phyloP scores from a whole-genome alignment of 2,113 vertebrate species.

The Pimephales promelas region DNA sequence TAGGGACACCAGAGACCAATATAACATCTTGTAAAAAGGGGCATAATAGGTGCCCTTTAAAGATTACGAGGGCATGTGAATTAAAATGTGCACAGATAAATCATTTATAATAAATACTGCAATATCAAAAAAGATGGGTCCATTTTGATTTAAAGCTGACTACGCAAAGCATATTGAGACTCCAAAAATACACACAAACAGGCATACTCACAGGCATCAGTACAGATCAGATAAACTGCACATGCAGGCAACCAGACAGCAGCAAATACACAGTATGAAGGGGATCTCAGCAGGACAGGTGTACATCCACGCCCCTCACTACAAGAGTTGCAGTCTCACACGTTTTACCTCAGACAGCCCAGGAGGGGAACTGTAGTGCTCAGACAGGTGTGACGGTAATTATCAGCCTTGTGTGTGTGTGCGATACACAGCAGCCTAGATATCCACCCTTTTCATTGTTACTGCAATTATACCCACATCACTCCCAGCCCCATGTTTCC shows the following conservation, averaged over 20 bases:
- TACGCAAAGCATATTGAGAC: neutral
- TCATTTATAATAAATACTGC: no score
- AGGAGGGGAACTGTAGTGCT: slow-evolving; percentile 2
- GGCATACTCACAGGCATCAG: neutral
- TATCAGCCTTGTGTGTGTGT: slow-evolving; percentile 24
- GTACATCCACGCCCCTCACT: slow-evolving; percentile 6
- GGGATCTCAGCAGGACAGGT: slow-evolving; percentile 9
- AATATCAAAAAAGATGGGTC: no score
- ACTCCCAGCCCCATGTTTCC: neutral
- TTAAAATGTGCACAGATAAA: no score
- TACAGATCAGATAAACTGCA: neutral
- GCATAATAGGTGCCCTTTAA: no score
- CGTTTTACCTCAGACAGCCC: slow-evolving; percentile 3
- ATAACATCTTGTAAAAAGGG: no score
- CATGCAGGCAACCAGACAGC: neutral
- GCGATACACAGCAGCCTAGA: neutral
- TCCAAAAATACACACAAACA: neutral
- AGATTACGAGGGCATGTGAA: no score
- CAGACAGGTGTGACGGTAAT: slow-evolving; percentile 51
- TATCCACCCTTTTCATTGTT: neutral
- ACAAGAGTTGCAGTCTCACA: slow-evolving; percentile 1
- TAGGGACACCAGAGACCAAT: no score
- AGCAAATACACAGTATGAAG: neutral
- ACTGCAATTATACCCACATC: slow-evolving; percentile 17
- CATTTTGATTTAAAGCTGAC: no score